Conservation (phyloP, 2,888 invertebrate species). For the Neuroscelio doddi region DNA sequence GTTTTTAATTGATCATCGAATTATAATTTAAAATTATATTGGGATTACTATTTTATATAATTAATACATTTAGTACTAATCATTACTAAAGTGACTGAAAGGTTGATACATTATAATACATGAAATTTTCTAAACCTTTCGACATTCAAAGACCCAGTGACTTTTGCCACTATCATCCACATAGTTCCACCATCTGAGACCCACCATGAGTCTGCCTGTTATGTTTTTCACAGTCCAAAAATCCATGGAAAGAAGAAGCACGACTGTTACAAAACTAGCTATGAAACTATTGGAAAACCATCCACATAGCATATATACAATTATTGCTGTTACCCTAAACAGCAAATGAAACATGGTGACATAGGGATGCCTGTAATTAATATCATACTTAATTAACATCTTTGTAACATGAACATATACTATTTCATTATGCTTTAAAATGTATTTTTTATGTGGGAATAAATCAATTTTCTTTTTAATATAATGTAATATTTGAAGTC, state of each 20-base stretch:
- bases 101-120: neutral
- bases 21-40: no score
- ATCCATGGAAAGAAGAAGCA: slow-evolving; percentile 94
- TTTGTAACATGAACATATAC: neutral
- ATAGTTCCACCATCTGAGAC: slow-evolving; percentile 99
- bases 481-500: neutral
- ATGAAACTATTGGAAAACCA: slow-evolving; percentile 95
- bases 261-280: slow-evolving; percentile 93
- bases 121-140: slow-evolving; percentile 79
- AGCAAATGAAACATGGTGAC: slow-evolving; percentile 93
- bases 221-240: slow-evolving; percentile 99
- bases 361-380: slow-evolving; percentile 86
- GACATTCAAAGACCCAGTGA: slow-evolving; percentile 98
- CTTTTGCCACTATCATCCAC: slow-evolving; percentile 97
- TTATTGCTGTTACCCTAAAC: slow-evolving; percentile 88
- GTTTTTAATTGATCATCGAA: no score
- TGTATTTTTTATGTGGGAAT: no score
- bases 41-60: no score
- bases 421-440: neutral
- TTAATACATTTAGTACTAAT: no score
- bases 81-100: no score
- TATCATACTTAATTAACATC: no score
- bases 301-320: slow-evolving; percentile 92
- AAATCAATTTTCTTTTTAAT: no score
- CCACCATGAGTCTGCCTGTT: slow-evolving; percentile 94